Base-by-base conservation (phyloP, 2,888 invertebrate genomes). In the Elegia similella region DNA sequence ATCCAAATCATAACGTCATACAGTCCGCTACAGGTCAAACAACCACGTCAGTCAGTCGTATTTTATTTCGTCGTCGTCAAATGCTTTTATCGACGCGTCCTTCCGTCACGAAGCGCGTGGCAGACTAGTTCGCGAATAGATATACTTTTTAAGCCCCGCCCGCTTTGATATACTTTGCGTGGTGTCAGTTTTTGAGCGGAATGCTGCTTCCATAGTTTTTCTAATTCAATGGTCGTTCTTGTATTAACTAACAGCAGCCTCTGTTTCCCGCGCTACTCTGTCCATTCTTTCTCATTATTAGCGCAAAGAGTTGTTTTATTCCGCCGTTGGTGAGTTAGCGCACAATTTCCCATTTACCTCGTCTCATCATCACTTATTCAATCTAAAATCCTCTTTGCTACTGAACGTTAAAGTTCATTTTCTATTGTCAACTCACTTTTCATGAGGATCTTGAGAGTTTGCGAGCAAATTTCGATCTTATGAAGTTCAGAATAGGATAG, bases 301-400 rank as follows among this genome's bases (percentile, higher is more conserved):
- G 82, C 82, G 85, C 85, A 81, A 87, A 86, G 89, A 86, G 89
- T 90, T 90, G 90, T 90, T 90, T 89, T 89, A 88, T 87, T 87
- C 82, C 81, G 74, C 66, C 81, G 84, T 78, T 82, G 80, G 72
- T 76, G 83, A 86, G 86, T 89, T 88, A 86, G 85, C 80, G 73
- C 76, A 86, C 89, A 85, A 90, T 89, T 90, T 89, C 89, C 89
- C 85, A 88, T 84, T 85, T 84, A 86, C 75, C 77, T 75, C 77
- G 71, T 71, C 82, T 82, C 82, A 81, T 80, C 78, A 75, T 60
- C 61, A 42, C 56, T 59, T 54, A 30, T 56, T 42, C 71, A 67
- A 44, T 50, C 69, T 48, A 79, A 69, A 73, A 56, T 61, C 58
- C 57, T 68, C 78, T 73, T 62, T 82, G 73, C 52, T 1, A 12